A percentile compares a stretch with the other conserved stretches of the same genome.
Evolutionary conservation across 2,888 invertebrate species (phyloP).

Genomic region (Hecatera dysodea): DNA sequence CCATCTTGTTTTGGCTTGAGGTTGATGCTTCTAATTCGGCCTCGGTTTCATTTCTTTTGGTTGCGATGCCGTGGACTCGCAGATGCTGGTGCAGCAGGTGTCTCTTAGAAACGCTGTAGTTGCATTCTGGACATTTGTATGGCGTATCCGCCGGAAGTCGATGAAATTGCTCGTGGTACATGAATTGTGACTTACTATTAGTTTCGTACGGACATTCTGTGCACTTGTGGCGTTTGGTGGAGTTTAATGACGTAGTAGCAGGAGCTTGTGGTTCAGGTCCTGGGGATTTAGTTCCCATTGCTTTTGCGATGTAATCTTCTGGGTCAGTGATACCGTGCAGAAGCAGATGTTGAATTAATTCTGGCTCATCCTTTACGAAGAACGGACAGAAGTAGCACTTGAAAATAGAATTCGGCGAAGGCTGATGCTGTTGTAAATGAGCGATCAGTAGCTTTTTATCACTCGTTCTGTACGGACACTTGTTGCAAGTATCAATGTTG

Average conservation of each 20-base stretch:
- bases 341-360: conserved; percentile 92
- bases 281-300: conserved; percentile 83
- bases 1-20: conserved; percentile 69
- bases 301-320: conserved; percentile 89
- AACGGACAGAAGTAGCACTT: conserved; percentile 96
- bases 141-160: conserved; percentile 92
- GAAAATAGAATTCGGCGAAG: conserved; percentile 92
- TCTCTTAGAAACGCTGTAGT: conserved; percentile 95
- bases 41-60: conserved; percentile 85
- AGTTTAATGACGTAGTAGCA: conserved; percentile 67
- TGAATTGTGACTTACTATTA: conserved; percentile 96
- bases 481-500: conserved; percentile 89
- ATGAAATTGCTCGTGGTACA: conserved; percentile 97
- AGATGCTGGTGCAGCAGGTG: conserved; percentile 96
- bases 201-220: conserved; percentile 96
- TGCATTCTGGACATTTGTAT: conserved; percentile 95
- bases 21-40: conserved; percentile 82
- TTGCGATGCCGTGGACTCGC: conserved; percentile 93
- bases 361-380: conserved; percentile 93
- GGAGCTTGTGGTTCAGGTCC: conserved; percentile 69
- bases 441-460: conserved; percentile 91
- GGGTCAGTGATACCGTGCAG: conserved; percentile 92
- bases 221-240: conserved; percentile 94
- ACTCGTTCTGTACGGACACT: conserved; percentile 93
- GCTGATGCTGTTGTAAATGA: conserved; percentile 93